Evolutionary conservation across 2,797 vertebrate genomes (phyloP).

Genomic region (Mormyrops boulengeri): DNA sequence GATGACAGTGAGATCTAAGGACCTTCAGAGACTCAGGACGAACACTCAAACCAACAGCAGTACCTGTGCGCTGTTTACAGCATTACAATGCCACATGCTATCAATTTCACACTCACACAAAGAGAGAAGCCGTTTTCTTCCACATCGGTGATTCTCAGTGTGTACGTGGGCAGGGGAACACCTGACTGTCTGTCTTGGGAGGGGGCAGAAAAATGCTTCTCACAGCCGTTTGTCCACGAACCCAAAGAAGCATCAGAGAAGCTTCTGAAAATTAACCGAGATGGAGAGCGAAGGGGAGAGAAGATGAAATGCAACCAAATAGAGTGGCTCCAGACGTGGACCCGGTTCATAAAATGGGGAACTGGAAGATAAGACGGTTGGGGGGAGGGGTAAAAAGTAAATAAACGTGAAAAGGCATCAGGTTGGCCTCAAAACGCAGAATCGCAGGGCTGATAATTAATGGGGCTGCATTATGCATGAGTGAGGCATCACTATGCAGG

Average conservation of each 20-base stretch:
- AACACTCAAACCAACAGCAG: slow-evolving; percentile 30
- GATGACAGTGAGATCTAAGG: slow-evolving; percentile 19
- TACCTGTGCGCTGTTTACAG: not conserved
- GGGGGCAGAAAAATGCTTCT: not conserved
- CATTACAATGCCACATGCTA: not conserved
- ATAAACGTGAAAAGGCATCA: not conserved
- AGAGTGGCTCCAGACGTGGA: not conserved
- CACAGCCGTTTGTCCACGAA: not conserved
- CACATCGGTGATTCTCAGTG: not conserved
- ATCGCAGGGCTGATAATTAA: not conserved
- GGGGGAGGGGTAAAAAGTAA: not conserved
- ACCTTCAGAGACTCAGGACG: slow-evolving; percentile 2
- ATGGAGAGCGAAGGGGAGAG: slow-evolving; percentile 8
- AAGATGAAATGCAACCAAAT: not conserved
- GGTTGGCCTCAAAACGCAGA: too few species aligned
- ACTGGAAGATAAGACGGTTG: not conserved
- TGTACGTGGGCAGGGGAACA: not conserved
- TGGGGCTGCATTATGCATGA: not conserved
- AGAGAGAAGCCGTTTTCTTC: not conserved
- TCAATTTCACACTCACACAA: not conserved
- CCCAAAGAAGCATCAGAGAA: not conserved
- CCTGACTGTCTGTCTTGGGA: not conserved
- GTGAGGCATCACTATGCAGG: not conserved
- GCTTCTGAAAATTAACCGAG: slow-evolving; percentile 32
- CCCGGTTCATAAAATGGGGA: not conserved